Percentiles rank a stretch among this genome's conserved stretches.
These are phyloP conservation scores for Julus scandinavius DNA, from an alignment of 2,888 invertebrate species.

Conservation along the genomic window DNA sequence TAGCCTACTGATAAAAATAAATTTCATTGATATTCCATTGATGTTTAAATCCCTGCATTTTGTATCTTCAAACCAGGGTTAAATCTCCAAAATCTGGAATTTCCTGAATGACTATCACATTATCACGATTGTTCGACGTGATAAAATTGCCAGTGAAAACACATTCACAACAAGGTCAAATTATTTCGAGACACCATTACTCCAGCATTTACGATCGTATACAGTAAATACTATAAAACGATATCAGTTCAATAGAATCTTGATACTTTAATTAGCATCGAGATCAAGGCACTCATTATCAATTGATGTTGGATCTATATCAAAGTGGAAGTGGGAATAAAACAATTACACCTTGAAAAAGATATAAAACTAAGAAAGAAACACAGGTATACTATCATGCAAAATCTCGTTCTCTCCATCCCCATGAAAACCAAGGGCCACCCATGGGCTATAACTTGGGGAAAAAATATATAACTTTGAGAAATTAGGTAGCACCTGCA, in stretches of 20 bases:
- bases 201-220: not conserved
- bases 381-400: not conserved
- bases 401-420: not conserved
- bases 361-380: not conserved
- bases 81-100: not conserved
- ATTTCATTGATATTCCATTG: too few relatives aligned
- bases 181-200: not conserved
- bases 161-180: not conserved
- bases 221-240: too few relatives aligned
- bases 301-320: not conserved
- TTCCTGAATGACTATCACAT: not conserved
- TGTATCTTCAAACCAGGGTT: not conserved
- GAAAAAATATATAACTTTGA: not conserved
- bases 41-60: too few relatives aligned
- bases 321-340: not conserved
- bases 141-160: not conserved
- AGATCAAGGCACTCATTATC: slow-evolving; percentile 28
- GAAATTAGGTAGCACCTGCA: not conserved
- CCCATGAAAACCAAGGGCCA: not conserved
- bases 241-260: not conserved
- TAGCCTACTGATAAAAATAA: too few relatives aligned
- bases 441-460: not conserved
- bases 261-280: not conserved
- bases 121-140: not conserved
- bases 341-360: not conserved